A percentile compares a stretch with the other conserved stretches of the same genome.
Conservation (phyloP, 2,888 invertebrate species). For the Drosophila incognita region DNA sequence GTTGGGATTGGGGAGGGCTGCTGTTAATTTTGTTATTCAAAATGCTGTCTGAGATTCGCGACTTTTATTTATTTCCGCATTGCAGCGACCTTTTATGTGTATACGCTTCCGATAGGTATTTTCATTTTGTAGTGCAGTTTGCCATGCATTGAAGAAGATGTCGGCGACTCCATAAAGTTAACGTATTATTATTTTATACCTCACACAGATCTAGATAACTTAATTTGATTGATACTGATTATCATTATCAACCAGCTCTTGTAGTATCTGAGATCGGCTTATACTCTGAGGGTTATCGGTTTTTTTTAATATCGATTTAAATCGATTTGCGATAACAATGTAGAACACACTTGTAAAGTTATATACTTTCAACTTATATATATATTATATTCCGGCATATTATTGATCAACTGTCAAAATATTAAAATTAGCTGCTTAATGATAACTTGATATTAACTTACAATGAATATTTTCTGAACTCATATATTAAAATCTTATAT, state of each 20-base stretch:
- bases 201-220: neutral
- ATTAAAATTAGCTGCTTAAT: neutral
- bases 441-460: neutral
- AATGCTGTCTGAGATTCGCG: conserved; percentile 76
- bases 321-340: neutral
- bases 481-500: neutral
- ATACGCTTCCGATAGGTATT: neutral
- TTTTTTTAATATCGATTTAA: neutral
- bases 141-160: neutral
- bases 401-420: neutral
- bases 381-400: neutral
- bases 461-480: neutral
- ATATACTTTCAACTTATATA: neutral
- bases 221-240: neutral
- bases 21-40: conserved; percentile 84
- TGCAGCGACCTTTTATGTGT: neutral
- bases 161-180: neutral
- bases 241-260: neutral
- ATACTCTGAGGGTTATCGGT: neutral
- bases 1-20: conserved; percentile 41
- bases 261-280: neutral
- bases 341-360: rapidly evolving
- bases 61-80: conserved; percentile 84
- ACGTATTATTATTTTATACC: neutral
- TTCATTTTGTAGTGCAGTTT: neutral